Conservation (phyloP, 2,113 vertebrate species). For the Chamaea fasciata region DNA sequence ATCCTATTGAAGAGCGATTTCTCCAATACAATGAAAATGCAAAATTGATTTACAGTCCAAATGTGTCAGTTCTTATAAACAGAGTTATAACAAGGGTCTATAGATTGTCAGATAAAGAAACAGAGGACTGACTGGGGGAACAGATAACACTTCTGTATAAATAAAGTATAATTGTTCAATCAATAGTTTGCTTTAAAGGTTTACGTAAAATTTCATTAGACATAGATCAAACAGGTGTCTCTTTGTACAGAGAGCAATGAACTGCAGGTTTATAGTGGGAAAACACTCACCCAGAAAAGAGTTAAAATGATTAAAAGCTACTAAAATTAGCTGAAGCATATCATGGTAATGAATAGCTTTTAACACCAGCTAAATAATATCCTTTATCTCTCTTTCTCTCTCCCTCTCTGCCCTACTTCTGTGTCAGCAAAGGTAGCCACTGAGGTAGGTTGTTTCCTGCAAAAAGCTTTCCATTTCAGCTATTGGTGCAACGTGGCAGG, state of each 20-base stretch:
- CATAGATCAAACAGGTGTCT: not conserved
- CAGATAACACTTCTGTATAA: conserved; percentile 11
- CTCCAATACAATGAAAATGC: conserved; percentile 39
- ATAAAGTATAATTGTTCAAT: conserved; percentile 43
- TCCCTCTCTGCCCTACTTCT: not conserved
- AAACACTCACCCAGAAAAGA: not conserved
- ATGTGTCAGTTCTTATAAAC: conserved; percentile 12
- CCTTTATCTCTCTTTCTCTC: not conserved
- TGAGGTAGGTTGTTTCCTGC: not conserved
- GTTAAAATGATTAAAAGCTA: not conserved
- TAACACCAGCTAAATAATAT: not conserved
- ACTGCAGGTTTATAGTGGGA: not conserved
- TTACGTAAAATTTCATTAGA: conserved; percentile 35
- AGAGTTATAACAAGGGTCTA: not conserved
- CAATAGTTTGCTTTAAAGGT: conserved; percentile 46
- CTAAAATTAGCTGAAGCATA: not conserved
- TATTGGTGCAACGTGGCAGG: not conserved
- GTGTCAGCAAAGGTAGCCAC: not conserved
- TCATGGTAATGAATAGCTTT: not conserved
- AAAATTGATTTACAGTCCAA: conserved; percentile 47
- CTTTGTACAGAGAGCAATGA: not conserved
- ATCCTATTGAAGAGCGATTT: conserved; percentile 10
- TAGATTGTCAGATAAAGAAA: conserved; percentile 25
- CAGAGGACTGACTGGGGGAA: not conserved
- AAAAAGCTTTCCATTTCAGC: not conserved